Evolutionary conservation across 2,113 vertebrate species (phyloP).

Genomic region (Mesembrinibis cayennensis): DNA sequence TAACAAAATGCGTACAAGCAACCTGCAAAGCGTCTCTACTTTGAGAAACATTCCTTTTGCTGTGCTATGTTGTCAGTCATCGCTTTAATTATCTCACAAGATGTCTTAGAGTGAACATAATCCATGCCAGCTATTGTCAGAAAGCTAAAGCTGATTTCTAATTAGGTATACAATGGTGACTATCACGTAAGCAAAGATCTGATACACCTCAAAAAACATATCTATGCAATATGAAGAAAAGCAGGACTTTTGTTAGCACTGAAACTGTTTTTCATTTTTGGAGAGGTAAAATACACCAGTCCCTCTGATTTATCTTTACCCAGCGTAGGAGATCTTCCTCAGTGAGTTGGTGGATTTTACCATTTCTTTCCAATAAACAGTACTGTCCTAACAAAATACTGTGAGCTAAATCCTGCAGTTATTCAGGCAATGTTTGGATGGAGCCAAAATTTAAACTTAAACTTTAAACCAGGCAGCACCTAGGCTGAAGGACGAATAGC

Average conservation of each 20-base stretch:
- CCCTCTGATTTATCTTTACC: neutral
- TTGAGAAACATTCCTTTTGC: conserved; percentile 37
- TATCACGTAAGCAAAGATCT: neutral
- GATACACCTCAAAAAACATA: neutral
- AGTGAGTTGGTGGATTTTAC: neutral
- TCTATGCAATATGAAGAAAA: neutral
- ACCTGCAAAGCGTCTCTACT: neutral
- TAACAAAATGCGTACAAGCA: neutral
- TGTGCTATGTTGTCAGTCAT: conserved; percentile 51
- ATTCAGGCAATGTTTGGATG: neutral
- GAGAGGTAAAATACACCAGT: neutral
- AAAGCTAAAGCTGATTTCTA: conserved; percentile 27
- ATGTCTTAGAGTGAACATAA: neutral
- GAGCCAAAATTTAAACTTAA: neutral
- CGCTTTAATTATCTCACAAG: conserved; percentile 51
- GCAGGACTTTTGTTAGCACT: neutral
- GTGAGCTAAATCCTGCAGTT: neutral
- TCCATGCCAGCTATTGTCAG: conserved; percentile 22
- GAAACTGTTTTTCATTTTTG: neutral
- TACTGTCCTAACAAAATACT: neutral
- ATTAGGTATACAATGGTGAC: conserved; percentile 9
- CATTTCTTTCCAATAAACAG: neutral
- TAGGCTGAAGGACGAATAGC: neutral
- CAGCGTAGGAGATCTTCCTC: neutral
- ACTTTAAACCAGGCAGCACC: neutral